Base-by-base conservation (phyloP, 2,888 invertebrate genomes). In the Drosophila incognita region DNA sequence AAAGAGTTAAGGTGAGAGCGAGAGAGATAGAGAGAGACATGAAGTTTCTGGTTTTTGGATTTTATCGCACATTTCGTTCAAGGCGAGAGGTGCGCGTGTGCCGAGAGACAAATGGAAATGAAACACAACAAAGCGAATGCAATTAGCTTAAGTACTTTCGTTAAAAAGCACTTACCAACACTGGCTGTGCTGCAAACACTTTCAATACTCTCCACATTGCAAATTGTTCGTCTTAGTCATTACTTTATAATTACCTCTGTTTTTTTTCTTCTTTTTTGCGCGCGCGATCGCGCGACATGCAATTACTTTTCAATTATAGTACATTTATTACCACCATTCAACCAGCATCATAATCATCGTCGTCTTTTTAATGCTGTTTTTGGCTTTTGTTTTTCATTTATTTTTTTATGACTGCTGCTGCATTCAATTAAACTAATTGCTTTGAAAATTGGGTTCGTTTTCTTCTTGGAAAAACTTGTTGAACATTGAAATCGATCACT, bases 391-490 rank as follows among this genome's bases (percentile, higher is more conserved):
- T 15, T 46, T 46, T 24, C 21, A 33, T 33, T 33, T 33, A 24
- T 33, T 60, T 60, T 68, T 85, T 79, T 81, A 85, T 78, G 83
- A 82, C 73, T 80, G 75, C 79, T 77, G 76, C 78, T 80, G 83
- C 76, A 83, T 77, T 86, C 84, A 88, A 88, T 87, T 88, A 88
- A 88, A 81, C 74, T 83, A 87, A 87, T 87, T 88, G 84, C 87
- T 81, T 79, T 81, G 69, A 66, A 88, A 82, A 87, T 88, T 88
- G 81, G 75, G 73, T 73, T 74, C 63, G 81, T 79, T 87, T 84
- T 74, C 62, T 57, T 61, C 62, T 66, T 68, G 57, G n/a, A 10
- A 46, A 54, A 74, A 75, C 79, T 79, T 71, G 74, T 60, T 69
- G 69, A 68, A 61, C 64, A 46, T 64, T 74, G 65, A 59, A 77